These are phyloP conservation scores for Eulacestoma nigropectus DNA, from an alignment of 2,113 vertebrate genomes.

Conservation along the genomic window DNA sequence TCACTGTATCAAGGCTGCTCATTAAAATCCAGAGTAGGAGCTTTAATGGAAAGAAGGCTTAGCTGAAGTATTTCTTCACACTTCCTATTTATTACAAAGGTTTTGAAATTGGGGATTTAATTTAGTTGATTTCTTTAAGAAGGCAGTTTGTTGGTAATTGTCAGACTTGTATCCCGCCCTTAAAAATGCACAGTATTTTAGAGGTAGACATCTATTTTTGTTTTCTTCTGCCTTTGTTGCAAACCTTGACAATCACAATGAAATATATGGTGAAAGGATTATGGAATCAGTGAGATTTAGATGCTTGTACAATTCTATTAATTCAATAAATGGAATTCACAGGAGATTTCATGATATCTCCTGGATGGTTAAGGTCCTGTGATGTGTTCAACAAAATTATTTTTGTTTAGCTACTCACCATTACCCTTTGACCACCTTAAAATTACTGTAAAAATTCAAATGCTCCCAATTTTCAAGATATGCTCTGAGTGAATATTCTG, in stretches of 20 bases:
- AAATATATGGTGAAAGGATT: not conserved
- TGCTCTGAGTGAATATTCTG: not conserved
- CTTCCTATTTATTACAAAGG: not conserved
- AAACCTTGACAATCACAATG: not conserved
- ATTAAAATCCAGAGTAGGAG: not conserved
- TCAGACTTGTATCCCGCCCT: accelerated
- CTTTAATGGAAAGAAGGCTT: not conserved
- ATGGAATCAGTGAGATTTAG: not conserved
- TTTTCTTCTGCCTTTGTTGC: not conserved
- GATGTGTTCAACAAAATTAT: not conserved
- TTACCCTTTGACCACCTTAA: not conserved
- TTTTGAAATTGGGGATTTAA: not conserved
- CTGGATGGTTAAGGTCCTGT: not conserved
- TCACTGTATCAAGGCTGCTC: not conserved
- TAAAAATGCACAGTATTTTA: not conserved
- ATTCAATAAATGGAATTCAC: not conserved
- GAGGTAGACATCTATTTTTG: accelerated
- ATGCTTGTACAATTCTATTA: not conserved
- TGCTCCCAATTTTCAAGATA: not conserved
- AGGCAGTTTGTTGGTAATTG: not conserved
- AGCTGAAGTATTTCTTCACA: not conserved
- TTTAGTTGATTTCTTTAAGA: not conserved
- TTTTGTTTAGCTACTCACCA: not conserved
- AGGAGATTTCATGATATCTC: not conserved
- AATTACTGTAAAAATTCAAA: not conserved